phyloP scores from a whole-genome alignment of 2,888 invertebrate genomes.

The Nowickia ferox region DNA sequence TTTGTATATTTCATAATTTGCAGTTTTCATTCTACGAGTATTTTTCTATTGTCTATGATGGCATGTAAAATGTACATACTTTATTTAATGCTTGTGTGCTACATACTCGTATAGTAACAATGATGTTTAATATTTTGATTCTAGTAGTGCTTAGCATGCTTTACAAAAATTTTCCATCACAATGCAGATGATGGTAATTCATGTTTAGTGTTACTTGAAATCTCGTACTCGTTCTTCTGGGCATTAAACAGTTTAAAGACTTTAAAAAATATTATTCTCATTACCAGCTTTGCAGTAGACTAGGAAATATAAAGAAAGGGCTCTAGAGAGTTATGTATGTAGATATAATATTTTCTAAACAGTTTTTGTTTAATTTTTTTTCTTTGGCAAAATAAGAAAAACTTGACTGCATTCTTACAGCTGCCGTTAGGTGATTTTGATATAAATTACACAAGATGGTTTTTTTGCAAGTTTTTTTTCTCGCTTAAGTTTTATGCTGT shows the following conservation, averaged over 20 bases:
- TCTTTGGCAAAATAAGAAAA: conserved; percentile 43
- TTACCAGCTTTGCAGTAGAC: conserved; percentile 39
- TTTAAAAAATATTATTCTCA: conserved; percentile 53
- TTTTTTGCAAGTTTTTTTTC: conserved; percentile 22
- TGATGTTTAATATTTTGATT: conserved; percentile 40
- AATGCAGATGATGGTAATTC: conserved; percentile 38
- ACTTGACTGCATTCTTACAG: conserved; percentile 67
- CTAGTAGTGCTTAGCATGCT: conserved; percentile 51
- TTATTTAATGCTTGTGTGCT: conserved; percentile 2
- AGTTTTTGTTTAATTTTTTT: conserved; percentile 43
- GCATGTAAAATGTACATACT: conserved; percentile 57
- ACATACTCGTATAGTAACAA: conserved; percentile 32
- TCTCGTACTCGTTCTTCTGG: conserved; percentile 33
- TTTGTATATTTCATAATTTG: conserved; percentile 58
- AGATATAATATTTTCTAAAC: conserved; percentile 20
- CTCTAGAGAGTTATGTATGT: conserved; percentile 40
- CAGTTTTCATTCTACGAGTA: conserved; percentile 46
- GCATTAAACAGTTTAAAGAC: conserved; percentile 58
- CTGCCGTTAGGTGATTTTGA: conserved; percentile 71
- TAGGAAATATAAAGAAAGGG: conserved; percentile 59
- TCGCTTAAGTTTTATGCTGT: conserved; percentile 53
- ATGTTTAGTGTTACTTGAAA: conserved; percentile 28
- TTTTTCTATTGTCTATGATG: conserved; percentile 46
- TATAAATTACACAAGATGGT: conserved; percentile 65
- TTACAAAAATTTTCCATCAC: conserved; percentile 41